Conservation (phyloP, 1,140 invertebrate genomes). For the Bombus difficillimus region DNA sequence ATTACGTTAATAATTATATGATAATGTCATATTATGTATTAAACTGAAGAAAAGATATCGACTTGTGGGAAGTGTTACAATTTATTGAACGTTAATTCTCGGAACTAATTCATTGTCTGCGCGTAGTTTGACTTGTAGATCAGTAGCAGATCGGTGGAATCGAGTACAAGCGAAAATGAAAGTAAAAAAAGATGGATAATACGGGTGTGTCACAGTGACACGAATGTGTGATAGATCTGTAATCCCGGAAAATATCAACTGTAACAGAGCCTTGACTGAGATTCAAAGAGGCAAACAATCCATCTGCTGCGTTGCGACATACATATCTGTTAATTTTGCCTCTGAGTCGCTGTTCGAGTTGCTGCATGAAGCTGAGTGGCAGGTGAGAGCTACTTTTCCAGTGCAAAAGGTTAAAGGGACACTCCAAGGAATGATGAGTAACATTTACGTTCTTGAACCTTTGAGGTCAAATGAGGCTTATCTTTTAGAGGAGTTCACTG, state of each 20-base stretch:
- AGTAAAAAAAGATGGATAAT: neutral
- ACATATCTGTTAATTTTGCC: neutral
- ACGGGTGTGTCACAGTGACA: neutral
- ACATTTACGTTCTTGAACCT: neutral
- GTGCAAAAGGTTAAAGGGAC: neutral
- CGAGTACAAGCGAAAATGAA: neutral
- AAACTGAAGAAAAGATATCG: no score
- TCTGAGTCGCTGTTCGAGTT: neutral
- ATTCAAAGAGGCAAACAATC: neutral
- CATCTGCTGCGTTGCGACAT: slow-evolving; percentile 1
- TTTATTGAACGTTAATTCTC: neutral
- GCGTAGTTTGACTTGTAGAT: no score
- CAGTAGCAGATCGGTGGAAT: neutral
- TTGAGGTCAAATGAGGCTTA: no score
- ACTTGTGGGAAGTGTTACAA: no score
- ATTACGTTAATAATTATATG: no score
- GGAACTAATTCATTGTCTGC: neutral
- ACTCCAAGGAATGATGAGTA: neutral
- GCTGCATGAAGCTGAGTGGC: neutral
- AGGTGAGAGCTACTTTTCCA: neutral
- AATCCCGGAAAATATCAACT: neutral
- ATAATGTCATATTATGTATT: no score
- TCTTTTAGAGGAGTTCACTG: no score
- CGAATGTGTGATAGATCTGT: neutral
- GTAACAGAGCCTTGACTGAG: neutral